Evolutionary conservation across 2,797 vertebrate species (phyloP), one percentile per base, ranked within the genome.

Genomic region (Fistularia commersonii): DNA sequence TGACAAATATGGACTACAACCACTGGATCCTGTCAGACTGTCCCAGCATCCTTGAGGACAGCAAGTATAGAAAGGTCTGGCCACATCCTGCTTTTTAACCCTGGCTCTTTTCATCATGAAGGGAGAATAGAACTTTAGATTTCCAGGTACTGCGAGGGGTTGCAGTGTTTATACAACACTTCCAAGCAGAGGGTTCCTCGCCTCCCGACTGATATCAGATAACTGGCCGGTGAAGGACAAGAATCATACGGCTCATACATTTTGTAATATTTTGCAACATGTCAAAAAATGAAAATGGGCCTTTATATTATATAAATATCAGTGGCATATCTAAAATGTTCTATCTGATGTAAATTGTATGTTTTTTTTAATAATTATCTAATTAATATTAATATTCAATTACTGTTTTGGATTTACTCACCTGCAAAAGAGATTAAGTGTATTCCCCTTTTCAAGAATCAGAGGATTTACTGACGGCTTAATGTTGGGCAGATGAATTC

Each of bases 361-460:
- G 23, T 23, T 23, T 23, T 23, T 23, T 23, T n/a, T n/a, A n/a
- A n/a, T n/a, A n/a, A n/a, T n/a, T n/a, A n/a, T 42, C 15, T 8
- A 48, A 14, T 5, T 41, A 11, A 36, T 10, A 35, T 6, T 35
- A 7, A 36, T 3, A 6, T 32, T 33, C 3, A 7, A 34, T 46
- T 34, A 54, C 0, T 45, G 37, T 6, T 41, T 5, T 41, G 7
- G 35, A 56, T 51, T 51, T 48, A 57, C 73, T 32, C 87, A 92
- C 91, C 85, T 90, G 90, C 91, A 92, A 33, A 5, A 69, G 57
- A 92, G 85, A 40, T 1, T 76, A 51, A 92, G 75, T 1, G 11
- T 38, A 11, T 41, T 61, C n/a, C 74, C 74, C 40, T 63, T 73
- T 8, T 75, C 73, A 59, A 53, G 61, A 57, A 87, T 4, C 32